Base-by-base conservation (phyloP, 2,113 vertebrate species). In the Rhabdomys dilectus region DNA sequence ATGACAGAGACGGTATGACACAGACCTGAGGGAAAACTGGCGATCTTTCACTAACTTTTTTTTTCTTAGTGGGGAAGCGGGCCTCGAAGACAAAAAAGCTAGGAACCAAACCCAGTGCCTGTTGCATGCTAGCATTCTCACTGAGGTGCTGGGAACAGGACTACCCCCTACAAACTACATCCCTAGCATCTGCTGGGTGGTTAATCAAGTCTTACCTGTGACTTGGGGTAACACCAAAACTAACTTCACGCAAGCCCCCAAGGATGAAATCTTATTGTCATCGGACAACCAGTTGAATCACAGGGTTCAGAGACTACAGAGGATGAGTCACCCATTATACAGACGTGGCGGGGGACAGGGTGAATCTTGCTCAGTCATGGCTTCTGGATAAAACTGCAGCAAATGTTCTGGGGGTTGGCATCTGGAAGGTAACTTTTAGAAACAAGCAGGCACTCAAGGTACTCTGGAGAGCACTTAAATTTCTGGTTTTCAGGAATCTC, bases 281-380 rank as follows among this genome's bases (percentile, higher is more conserved):
- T 84, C 16, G 78, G 87, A 58, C 93, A 42, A 77, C 2, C 60
- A 84, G 96, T 72, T 92, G 76, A 45, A 85, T 66, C 45, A 88
- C 96, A 96, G 34, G 15, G 9, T 90, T 92, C 91, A 84, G 88
- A 92, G 80, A 70, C 94, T 93, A 97, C 90, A 93, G 48, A 76
- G 94, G 68, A 76, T 29, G 58, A 13, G 0, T 19, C 19, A 64
- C 62, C 48, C 87, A 78, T 7, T 0, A 22, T 2, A 91, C 48
- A 36, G 10, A 39, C 11, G 29, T 5, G 91, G 76, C 45, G 53
- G 11, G 39, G 34, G 31, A 73, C 26, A 56, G 77, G 26, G 19
- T 17, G 11, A 48, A 11, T 56, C 82, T 91, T 88, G 68, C 91
- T 91, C 45, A 2, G 62, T 91, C 45, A 2, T 56, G 56, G 77